phyloP scores from a whole-genome alignment of 2,888 invertebrate genomes.

The Diaphora mendica region DNA sequence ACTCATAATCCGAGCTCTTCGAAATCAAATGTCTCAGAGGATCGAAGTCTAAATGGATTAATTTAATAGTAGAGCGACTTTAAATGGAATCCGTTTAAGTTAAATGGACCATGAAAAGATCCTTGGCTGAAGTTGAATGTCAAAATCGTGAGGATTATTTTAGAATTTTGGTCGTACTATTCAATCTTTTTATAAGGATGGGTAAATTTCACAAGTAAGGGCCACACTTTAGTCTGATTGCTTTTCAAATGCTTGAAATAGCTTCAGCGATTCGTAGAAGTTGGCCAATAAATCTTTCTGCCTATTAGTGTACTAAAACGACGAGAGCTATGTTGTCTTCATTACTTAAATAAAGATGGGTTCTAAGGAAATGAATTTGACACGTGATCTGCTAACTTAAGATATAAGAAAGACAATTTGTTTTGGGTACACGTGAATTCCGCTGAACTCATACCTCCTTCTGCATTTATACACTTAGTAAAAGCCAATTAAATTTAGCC shows the following conservation, averaged over 20 bases:
- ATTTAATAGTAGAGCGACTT: slow-evolving; percentile 50
- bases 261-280: background rate
- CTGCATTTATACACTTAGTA: too few species aligned
- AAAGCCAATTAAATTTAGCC: too few species aligned
- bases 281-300: background rate
- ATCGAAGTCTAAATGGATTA: slow-evolving; percentile 48
- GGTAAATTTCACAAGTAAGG: slow-evolving; percentile 4
- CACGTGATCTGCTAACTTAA: too few species aligned
- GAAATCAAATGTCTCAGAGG: slow-evolving; percentile 44
- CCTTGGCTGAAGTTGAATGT: slow-evolving; percentile 31
- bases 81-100: slow-evolving; percentile 54
- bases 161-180: slow-evolving; percentile 8
- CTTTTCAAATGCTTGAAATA: slow-evolving; percentile 11
- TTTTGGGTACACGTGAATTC: too few species aligned
- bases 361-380: too few species aligned
- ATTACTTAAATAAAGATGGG: too few species aligned
- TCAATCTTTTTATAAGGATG: slow-evolving; percentile 9
- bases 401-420: too few species aligned
- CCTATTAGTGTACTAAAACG: background rate
- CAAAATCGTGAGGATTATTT: slow-evolving; percentile 25
- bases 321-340: too few species aligned
- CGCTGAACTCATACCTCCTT: too few species aligned
- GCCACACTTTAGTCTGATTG: background rate
- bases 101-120: slow-evolving; percentile 52
- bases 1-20: slow-evolving; percentile 36